Evolutionary conservation across 2,113 vertebrate species (phyloP), one percentile per base, ranked within the genome.

Genomic region (Choloepus hoffmanni): DNA sequence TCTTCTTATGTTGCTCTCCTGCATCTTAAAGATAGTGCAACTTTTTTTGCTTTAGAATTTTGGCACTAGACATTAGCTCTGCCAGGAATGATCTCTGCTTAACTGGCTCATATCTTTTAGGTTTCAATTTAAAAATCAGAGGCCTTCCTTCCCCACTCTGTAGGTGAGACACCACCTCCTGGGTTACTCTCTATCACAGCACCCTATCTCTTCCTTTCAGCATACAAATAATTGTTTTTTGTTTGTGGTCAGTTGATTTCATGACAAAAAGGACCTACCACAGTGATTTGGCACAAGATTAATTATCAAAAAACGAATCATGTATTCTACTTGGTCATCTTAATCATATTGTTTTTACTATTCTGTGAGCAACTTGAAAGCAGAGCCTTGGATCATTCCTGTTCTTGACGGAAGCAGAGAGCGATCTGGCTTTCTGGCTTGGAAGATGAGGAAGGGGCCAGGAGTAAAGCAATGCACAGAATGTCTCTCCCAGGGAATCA

Each of bases 191-290:
- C 60, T 67, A 26, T 62, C 28, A 67, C 45, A 88, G 24, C 14
- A 83, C 9, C 23, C 4, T n/a, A 13, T 43, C 14, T 45, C 24
- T 50, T 73, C 33, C 30, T 63, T 50, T 92, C 68, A 45, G 45
- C 74, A 74, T 26, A 58, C 55, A 74, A 74, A 7, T 74, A 74
- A 74, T 74, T 45, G 43, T 24, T 13, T 26, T 73, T 73, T 74
- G 68, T 79, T 87, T 82, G 43, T 77, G 91, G 30, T 62, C 33
- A 62, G 74, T 84, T 21, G 78, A 83, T 86, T 89, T 48, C 33
- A 43, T 30, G 30, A 87, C 70, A 90, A 30, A 85, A 96, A 81
- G 45, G 79, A 33, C 13, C 24, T 78, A 65, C 36, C 53, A 19
- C 5, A 33, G 36, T 74, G 67, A 28, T 53, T 85, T 89, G 60